Percentiles rank a stretch among this genome's conserved stretches.
Conservation (phyloP, 2,888 invertebrate genomes). For the Pachycephus smyrnensis region DNA sequence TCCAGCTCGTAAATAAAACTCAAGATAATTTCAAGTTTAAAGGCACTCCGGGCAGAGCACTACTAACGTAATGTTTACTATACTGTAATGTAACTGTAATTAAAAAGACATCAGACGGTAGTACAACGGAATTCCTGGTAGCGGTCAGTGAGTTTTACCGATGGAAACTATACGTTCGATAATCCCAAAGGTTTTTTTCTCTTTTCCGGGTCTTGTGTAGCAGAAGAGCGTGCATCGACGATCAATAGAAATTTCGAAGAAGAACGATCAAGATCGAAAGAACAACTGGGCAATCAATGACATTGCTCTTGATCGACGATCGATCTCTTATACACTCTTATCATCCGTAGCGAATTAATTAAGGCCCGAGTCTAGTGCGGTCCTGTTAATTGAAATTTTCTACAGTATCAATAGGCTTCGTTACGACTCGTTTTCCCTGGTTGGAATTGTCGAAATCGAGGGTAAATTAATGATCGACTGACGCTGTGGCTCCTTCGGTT, state of each 20-base stretch:
- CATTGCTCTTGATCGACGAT: not conserved
- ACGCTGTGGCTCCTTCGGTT: not conserved
- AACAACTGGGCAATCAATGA: not conserved
- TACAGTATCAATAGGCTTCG: not conserved
- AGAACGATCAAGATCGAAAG: not conserved
- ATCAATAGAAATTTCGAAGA: not conserved
- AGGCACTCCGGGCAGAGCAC: not conserved
- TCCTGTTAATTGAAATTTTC: not conserved
- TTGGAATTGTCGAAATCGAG: not conserved
- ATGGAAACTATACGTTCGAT: not conserved
- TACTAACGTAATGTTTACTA: not conserved
- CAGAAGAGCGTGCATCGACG: not conserved
- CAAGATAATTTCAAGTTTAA: not conserved
- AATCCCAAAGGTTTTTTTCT: not conserved
- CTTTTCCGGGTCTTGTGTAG: not conserved
- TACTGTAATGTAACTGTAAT: not conserved
- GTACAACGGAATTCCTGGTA: not conserved
- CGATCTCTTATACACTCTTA: not conserved
- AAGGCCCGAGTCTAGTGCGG: not conserved
- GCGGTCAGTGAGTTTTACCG: not conserved
- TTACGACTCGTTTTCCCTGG: conserved; percentile 1
- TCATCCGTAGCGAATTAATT: not conserved
- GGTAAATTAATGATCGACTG: not conserved
- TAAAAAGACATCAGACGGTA: not conserved
- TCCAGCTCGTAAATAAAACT: not conserved